Evolutionary conservation across 2,113 vertebrate species (phyloP).

Genomic region (Coryphaenoides rupestris): DNA sequence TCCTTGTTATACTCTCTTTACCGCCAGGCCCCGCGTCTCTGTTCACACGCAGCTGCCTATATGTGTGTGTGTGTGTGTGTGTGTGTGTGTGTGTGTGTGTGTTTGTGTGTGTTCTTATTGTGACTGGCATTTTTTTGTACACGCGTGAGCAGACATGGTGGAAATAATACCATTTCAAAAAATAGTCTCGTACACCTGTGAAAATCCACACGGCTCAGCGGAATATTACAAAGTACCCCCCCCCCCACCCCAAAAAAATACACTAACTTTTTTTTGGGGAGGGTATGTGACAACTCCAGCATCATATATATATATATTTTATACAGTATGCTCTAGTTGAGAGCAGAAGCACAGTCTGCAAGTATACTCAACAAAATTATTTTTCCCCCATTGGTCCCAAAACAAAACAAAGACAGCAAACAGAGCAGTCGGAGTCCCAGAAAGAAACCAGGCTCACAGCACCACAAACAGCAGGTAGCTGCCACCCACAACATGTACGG

Average conservation of each 20-base stretch:
- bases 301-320: too few species aligned
- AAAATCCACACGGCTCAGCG: constrained; percentile 31
- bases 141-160: neutral
- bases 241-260: constrained; percentile 21
- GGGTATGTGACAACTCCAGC: too few species aligned
- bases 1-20: neutral
- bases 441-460: too few species aligned
- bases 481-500: too few species aligned
- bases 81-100: too few species aligned
- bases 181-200: neutral
- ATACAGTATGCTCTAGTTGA: neutral
- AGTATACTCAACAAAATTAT: constrained; percentile 20
- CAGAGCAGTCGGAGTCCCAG: too few species aligned
- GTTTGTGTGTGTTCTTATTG: too few species aligned
- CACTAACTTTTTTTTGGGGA: too few species aligned
- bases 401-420: too few species aligned
- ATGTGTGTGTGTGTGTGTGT: too few species aligned
- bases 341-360: constrained; percentile 13
- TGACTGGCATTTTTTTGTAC: neutral
- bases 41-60: too few species aligned
- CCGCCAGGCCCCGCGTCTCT: neutral
- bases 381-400: constrained; percentile 20
- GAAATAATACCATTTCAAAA: neutral
- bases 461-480: too few species aligned
- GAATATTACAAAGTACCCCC: constrained; percentile 34